Conservation (phyloP, 2,888 invertebrate species). For the Apomyelois bistriatella region DNA sequence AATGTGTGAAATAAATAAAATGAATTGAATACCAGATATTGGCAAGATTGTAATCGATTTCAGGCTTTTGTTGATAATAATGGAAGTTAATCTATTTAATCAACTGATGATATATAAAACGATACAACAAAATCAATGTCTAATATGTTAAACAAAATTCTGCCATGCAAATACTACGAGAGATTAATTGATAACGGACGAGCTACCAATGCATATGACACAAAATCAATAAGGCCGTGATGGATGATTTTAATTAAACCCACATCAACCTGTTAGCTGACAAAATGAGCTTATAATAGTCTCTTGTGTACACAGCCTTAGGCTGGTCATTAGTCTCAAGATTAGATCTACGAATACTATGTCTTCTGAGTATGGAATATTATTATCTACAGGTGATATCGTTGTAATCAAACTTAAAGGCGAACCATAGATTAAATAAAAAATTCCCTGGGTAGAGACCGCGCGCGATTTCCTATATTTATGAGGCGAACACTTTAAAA, state of each 20-base stretch:
- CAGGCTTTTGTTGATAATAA: too few species aligned
- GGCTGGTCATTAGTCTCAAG: neutral
- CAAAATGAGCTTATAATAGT: conserved; percentile 72
- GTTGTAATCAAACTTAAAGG: neutral
- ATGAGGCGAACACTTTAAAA: too few species aligned
- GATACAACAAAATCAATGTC: neutral
- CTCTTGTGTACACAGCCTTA: conserved; percentile 24
- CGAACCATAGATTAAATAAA: too few species aligned
- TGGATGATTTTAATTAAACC: conserved; percentile 76
- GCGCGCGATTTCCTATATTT: too few species aligned
- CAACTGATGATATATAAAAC: too few species aligned
- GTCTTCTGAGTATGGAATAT: conserved; percentile 20
- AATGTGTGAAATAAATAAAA: too few species aligned
- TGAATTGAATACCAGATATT: too few species aligned
- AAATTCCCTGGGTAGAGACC: too few species aligned
- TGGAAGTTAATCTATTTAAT: too few species aligned
- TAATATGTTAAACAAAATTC: conserved; percentile 22
- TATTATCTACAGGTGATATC: neutral
- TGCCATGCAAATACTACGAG: conserved; percentile 31
- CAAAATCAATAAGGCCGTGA: conserved; percentile 73
- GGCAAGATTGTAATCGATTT: too few species aligned
- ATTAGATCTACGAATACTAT: neutral
- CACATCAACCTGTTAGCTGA: conserved; percentile 66
- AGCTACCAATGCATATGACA: conserved; percentile 63
- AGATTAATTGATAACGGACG: conserved; percentile 65